Conservation (phyloP, 2,888 invertebrate genomes). For the Eupelmus urozonus region DNA sequence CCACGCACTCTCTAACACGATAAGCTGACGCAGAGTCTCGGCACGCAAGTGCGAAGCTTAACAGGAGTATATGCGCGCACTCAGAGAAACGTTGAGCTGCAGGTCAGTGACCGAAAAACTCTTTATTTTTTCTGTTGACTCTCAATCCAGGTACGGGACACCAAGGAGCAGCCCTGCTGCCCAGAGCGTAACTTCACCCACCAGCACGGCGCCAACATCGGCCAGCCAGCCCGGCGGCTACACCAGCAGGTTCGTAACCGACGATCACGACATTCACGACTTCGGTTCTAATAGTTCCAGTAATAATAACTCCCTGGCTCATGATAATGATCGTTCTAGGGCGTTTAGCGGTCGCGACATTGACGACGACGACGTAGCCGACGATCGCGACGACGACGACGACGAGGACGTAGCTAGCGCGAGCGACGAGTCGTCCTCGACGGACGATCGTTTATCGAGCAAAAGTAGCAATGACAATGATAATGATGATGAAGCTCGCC, state of each 20-base stretch:
- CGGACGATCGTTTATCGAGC: constrained; percentile 31
- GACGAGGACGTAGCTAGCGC: constrained; percentile 54
- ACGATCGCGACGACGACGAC: constrained; percentile 58
- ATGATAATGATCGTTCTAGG: constrained; percentile 74
- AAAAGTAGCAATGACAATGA: constrained; percentile 32
- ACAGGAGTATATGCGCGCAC: too few relatives aligned
- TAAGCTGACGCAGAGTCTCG: too few relatives aligned
- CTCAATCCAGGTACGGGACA: constrained; percentile 72
- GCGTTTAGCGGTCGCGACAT: constrained; percentile 65
- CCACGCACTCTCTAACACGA: too few relatives aligned
- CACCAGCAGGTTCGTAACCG: constrained; percentile 82
- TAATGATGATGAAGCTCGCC: constrained; percentile 47
- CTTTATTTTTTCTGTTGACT: constrained; percentile 25
- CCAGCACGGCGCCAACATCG: constrained; percentile 64
- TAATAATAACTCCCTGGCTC: constrained; percentile 71
- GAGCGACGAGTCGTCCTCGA: constrained; percentile 41
- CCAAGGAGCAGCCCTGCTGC: constrained; percentile 75
- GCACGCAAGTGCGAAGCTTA: too few relatives aligned
- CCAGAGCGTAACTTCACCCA: constrained; percentile 70
- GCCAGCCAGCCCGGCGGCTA: constrained; percentile 79
- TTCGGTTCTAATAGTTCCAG: constrained; percentile 72
- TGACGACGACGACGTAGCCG: constrained; percentile 64
- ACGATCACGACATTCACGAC: constrained; percentile 71
- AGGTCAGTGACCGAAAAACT: constrained; percentile 38
- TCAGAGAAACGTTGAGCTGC: neutral